A percentile compares a stretch with the other conserved stretches of the same genome.
Conservation (phyloP, 2,888 invertebrate species). For the Lasioglossum oenotherae region DNA sequence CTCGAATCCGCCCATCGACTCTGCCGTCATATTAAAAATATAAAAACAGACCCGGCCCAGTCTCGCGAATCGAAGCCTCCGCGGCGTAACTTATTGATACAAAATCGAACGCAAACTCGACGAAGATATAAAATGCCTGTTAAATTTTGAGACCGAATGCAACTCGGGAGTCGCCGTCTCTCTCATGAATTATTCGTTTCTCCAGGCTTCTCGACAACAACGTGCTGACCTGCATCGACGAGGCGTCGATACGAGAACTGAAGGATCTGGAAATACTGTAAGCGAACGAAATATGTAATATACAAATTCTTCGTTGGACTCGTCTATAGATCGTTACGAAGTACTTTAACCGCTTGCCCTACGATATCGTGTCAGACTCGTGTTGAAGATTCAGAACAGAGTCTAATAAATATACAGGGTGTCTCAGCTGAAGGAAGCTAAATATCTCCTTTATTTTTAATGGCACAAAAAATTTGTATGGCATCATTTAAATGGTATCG, state of each 20-base stretch:
- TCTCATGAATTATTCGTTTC: conserved; percentile 6
- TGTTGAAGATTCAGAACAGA: too few species aligned
- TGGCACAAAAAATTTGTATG: too few species aligned
- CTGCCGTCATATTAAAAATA: conserved; percentile 4
- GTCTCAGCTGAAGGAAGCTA: too few species aligned
- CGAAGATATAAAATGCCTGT: background rate
- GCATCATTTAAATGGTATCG: too few species aligned
- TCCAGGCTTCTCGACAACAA: conserved; percentile 96
- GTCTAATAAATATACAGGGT: too few species aligned
- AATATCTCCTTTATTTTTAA: too few species aligned
- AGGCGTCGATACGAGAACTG: conserved; percentile 93
- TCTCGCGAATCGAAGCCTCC: background rate
- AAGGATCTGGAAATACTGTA: conserved; percentile 95
- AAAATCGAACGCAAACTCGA: background rate
- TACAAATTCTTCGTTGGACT: too few species aligned
- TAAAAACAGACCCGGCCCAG: background rate
- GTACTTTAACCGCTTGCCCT: too few species aligned
- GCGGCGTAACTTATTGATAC: background rate
- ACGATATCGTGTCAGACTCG: too few species aligned
- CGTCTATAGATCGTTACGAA: too few species aligned
- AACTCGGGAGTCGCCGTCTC: background rate
- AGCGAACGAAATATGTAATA: conserved; percentile 85
- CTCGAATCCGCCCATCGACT: background rate
- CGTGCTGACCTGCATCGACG: conserved; percentile 96
- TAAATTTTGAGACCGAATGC: background rate